phyloP scores from a whole-genome alignment of 2,797 vertebrate species.

The Amphiprion clarkii region DNA sequence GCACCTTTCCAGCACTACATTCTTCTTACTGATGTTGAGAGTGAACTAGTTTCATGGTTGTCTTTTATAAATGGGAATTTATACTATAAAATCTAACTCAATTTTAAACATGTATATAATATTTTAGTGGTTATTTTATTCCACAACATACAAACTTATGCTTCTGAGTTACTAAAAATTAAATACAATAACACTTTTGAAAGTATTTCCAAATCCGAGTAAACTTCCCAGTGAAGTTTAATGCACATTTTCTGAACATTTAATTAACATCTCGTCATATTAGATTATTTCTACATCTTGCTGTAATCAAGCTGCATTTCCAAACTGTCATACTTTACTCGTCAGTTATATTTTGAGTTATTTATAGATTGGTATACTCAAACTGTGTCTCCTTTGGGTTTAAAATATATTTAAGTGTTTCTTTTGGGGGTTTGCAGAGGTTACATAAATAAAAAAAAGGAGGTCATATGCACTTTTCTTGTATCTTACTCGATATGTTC shows the following conservation, averaged over 20 bases:
- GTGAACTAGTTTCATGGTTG: neutral
- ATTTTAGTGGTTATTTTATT: conserved; percentile 1
- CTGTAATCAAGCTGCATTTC: neutral
- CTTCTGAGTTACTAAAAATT: neutral
- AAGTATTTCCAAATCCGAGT: neutral
- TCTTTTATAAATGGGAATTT: conserved; percentile 18
- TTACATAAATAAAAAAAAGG: conserved; percentile 20
- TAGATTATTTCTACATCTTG: neutral
- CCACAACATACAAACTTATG: neutral
- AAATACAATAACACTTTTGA: neutral
- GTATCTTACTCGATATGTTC: conserved; percentile 38
- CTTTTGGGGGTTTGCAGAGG: conserved; percentile 10
- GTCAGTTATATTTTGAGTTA: neutral
- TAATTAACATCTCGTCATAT: neutral
- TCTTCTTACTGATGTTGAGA: conserved; percentile 23
- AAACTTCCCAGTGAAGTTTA: neutral
- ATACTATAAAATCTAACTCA: neutral
- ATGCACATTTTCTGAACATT: neutral
- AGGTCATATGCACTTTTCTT: conserved; percentile 46
- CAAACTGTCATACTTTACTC: neutral
- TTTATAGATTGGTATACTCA: neutral
- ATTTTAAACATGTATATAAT: neutral
- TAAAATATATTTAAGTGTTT: conserved; percentile 24
- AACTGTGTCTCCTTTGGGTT: conserved; percentile 14
- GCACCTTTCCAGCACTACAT: conserved; percentile 46